Evolutionary conservation across 2,888 invertebrate species (phyloP).

Genomic region (Agonopterix heracliana): DNA sequence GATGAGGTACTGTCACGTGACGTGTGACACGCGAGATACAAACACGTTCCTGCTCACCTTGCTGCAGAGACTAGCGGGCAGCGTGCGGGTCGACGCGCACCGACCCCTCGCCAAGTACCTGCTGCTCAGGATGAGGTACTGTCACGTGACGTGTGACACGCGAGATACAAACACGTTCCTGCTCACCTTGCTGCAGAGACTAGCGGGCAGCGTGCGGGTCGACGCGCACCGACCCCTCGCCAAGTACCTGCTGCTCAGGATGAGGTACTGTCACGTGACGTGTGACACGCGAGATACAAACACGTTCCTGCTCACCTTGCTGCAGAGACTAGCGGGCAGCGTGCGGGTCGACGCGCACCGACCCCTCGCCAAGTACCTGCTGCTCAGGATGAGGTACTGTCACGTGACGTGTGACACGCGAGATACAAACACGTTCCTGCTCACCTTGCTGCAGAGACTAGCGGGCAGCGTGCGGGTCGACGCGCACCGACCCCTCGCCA

Average conservation of each 20-base stretch:
- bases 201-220: constrained; percentile 82
- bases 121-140: constrained; percentile 82
- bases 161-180: too few relatives aligned
- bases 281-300: constrained; percentile 44
- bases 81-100: constrained; percentile 88
- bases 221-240: constrained; percentile 92
- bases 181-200: constrained; percentile 81
- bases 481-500: constrained; percentile 88
- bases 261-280: constrained; percentile 60
- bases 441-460: constrained; percentile 83
- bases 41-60: constrained; percentile 79
- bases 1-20: constrained; percentile 71
- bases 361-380: constrained; percentile 88
- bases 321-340: constrained; percentile 84
- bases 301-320: constrained; percentile 78
- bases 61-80: constrained; percentile 83
- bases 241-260: constrained; percentile 86
- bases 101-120: constrained; percentile 91
- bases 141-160: neutral
- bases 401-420: constrained; percentile 13
- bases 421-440: too few relatives aligned
- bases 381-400: constrained; percentile 82
- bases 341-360: constrained; percentile 89
- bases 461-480: constrained; percentile 84
- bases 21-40: constrained; percentile 40